Conservation (phyloP, 2,888 invertebrate genomes). For the Enoplolaimus lenunculus region DNA sequence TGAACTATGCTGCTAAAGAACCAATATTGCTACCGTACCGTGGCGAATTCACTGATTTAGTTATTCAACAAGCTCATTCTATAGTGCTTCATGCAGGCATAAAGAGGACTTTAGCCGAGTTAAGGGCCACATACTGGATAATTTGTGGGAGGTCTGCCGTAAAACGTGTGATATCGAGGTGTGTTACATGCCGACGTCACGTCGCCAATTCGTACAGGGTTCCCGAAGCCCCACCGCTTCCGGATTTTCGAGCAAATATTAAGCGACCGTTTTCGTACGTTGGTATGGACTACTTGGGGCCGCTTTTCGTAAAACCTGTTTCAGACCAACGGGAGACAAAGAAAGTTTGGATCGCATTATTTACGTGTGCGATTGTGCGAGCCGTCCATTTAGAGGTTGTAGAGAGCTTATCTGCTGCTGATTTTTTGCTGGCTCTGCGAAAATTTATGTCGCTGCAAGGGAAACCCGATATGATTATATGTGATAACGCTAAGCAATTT, state of each 20-base stretch:
- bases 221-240: not conserved
- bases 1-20: not conserved
- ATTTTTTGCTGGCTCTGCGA: not conserved
- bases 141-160: not conserved
- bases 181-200: not conserved
- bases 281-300: not conserved
- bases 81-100: not conserved
- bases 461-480: not conserved
- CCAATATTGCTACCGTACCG: not conserved
- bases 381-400: not conserved
- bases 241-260: not conserved
- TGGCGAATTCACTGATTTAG: not conserved
- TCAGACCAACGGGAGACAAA: not conserved
- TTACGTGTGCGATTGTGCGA: not conserved
- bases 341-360: not conserved
- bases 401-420: not conserved
- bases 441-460: not conserved
- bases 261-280: not conserved
- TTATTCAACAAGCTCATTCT: not conserved
- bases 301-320: not conserved
- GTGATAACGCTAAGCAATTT: not conserved
- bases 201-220: not conserved
- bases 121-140: not conserved
- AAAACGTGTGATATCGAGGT: not conserved
- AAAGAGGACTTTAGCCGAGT: not conserved